Evolutionary conservation across 2,113 vertebrate species (phyloP), one percentile per base, ranked within the genome.

Genomic region (Aspiorhynchus laticeps): DNA sequence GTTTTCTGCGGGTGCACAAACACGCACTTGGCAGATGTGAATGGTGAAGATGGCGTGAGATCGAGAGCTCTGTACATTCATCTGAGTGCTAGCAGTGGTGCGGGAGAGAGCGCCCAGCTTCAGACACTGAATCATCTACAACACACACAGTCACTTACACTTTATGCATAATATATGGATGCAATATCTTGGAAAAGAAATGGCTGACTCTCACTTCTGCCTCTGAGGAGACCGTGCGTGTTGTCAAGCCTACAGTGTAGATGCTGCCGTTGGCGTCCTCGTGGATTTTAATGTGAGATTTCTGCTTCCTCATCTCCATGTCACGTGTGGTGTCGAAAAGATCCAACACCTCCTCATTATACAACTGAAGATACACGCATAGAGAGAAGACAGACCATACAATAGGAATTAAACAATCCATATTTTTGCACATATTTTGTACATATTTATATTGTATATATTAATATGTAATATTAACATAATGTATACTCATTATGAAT

Each of bases 11-110:
- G 88, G 51, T 78, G 96, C 92, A 82, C 98, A 99, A 87, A 98
- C 92, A 43, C 98, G 94, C 88, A 97, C 97, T 91, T 99, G 98
- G 95, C 97, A 98, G 90, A 99, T 86, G 87, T 99, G 97, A 81
- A 99, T 96, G 41, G 98, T 99, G 93, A 99, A 99, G 92, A 99
- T 99, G 38, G 98, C 98, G 28, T 99, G 98, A 0, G 98, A 99
- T 2, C 98, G 96, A 0, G 98, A 99, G 94, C 98, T 99, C 95
- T 99, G 98, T 33, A 99, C 98, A 2, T 99, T 99, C 98, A 99
- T 99, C 95, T 99, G 98, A 12, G 98, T 99, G 92, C 98, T 99
- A 86, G 97, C 98, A 0, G 98, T 99, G 88, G 97, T 99, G 78
- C 98, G 97, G 75, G 96, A 99, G 85, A 99, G 91, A 87, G 98